Evolutionary conservation across 2,797 vertebrate species (phyloP).

Genomic region (Falco columbarius): DNA sequence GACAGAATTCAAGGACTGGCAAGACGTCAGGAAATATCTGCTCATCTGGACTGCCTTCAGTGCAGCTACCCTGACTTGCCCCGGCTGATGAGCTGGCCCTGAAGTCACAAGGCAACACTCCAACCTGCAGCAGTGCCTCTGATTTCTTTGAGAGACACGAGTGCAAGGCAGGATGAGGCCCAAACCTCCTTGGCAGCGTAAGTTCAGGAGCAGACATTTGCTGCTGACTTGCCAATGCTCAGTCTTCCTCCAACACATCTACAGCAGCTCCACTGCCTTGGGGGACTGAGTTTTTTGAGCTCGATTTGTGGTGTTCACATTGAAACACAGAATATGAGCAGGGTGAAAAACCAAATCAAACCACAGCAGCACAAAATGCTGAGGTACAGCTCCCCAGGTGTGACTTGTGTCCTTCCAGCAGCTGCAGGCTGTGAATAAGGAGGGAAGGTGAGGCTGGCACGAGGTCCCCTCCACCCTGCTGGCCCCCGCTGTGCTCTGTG

Average conservation of each 20-base stretch:
- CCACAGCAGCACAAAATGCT: neutral
- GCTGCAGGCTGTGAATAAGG: neutral
- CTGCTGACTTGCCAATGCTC: neutral
- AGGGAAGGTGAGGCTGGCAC: accelerated
- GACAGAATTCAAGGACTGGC: constrained; percentile 47
- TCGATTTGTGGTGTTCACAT: accelerated
- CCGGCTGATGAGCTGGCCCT: neutral
- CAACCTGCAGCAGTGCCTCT: neutral
- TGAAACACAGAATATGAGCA: neutral
- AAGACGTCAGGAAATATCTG: constrained; percentile 17
- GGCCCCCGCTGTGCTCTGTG: neutral
- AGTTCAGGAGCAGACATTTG: neutral
- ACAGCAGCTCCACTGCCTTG: neutral
- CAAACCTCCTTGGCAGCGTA: neutral
- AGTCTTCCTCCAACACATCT: neutral
- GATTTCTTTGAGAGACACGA: neutral
- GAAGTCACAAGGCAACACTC: neutral
- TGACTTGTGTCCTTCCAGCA: neutral
- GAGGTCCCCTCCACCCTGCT: neutral
- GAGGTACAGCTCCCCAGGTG: neutral
- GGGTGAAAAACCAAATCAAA: neutral
- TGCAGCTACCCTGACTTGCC: constrained; percentile 2
- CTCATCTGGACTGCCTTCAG: constrained; percentile 30
- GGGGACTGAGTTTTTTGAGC: neutral
- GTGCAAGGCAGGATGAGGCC: neutral